Conservation (phyloP, 2,888 invertebrate genomes). For the Chrysina gloriosa region DNA sequence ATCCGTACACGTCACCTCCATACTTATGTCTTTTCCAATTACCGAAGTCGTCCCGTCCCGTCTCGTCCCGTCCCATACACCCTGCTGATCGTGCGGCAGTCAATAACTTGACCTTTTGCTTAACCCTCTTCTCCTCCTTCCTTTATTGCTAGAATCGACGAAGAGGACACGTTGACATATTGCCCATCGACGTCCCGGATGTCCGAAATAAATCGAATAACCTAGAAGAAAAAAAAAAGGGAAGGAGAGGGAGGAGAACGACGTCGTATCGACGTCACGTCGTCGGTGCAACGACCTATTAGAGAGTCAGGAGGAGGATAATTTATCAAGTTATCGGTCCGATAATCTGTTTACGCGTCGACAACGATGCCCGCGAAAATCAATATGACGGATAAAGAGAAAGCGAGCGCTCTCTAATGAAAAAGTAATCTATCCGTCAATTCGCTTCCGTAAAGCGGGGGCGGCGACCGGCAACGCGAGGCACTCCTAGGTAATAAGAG, state of each 20-base stretch:
- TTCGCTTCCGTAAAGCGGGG: too few species aligned
- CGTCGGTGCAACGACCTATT: conserved; percentile 16
- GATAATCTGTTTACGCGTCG: conserved; percentile 17
- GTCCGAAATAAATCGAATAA: background rate
- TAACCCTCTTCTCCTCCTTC: background rate
- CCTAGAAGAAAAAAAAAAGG: background rate
- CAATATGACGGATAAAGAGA: background rate
- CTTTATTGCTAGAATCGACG: background rate
- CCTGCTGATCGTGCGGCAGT: background rate
- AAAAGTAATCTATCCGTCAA: too few species aligned
- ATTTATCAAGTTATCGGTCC: conserved; percentile 20
- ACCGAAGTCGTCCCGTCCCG: too few species aligned
- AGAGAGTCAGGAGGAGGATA: background rate
- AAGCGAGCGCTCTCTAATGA: too few species aligned
- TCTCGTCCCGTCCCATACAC: background rate
- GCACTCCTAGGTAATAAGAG: too few species aligned
- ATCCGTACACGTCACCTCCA: too few species aligned
- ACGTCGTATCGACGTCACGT: background rate
- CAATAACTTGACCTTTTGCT: background rate
- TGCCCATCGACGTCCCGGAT: background rate
- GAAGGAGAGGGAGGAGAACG: background rate
- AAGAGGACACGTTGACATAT: background rate
- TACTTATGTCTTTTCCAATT: too few species aligned
- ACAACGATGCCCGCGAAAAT: background rate
- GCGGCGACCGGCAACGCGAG: too few species aligned